Evolutionary conservation across 92 coral and sea anemone species (phyloP).

Genomic region (Epizoanthus scotinus): DNA sequence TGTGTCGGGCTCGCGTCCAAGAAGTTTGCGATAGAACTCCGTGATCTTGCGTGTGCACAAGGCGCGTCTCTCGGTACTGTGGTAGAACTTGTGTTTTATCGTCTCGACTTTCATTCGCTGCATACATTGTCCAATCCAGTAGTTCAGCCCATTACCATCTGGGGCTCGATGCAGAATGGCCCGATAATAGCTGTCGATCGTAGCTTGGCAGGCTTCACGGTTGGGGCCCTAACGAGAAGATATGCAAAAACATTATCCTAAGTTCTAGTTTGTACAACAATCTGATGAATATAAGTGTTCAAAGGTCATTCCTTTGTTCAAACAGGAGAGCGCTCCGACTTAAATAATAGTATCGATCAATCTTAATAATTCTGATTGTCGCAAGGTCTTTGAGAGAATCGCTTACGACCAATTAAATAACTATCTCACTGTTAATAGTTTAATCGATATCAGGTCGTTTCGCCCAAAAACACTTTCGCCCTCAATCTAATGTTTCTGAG

Average conservation of each 20-base stretch:
- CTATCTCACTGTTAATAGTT: too few relatives aligned
- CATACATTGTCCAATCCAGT: constrained; percentile 17
- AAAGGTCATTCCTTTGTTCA: too few relatives aligned
- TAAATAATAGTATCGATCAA: too few relatives aligned
- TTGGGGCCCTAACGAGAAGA: constrained; percentile 1
- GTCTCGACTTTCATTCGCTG: not conserved
- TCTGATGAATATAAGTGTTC: too few relatives aligned
- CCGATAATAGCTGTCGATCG: constrained; percentile 25
- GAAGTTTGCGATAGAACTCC: constrained; percentile 32
- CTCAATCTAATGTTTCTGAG: too few relatives aligned
- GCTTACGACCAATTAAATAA: too few relatives aligned
- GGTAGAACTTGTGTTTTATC: not conserved
- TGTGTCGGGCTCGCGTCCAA: constrained; percentile 34
- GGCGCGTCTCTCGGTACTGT: constrained; percentile 28
- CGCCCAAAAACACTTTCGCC: too few relatives aligned
- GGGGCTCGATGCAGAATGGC: constrained; percentile 31
- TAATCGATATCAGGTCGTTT: too few relatives aligned
- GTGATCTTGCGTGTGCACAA: constrained; percentile 31
- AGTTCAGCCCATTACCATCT: not conserved
- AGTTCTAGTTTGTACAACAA: too few relatives aligned
- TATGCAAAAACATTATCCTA: not conserved
- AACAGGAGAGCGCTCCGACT: too few relatives aligned
- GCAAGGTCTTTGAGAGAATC: too few relatives aligned
- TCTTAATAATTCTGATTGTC: too few relatives aligned
- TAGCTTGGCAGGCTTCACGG: constrained; percentile 26